Base-by-base conservation (phyloP, 2,797 vertebrate genomes). In the Oophaga sylvatica region DNA sequence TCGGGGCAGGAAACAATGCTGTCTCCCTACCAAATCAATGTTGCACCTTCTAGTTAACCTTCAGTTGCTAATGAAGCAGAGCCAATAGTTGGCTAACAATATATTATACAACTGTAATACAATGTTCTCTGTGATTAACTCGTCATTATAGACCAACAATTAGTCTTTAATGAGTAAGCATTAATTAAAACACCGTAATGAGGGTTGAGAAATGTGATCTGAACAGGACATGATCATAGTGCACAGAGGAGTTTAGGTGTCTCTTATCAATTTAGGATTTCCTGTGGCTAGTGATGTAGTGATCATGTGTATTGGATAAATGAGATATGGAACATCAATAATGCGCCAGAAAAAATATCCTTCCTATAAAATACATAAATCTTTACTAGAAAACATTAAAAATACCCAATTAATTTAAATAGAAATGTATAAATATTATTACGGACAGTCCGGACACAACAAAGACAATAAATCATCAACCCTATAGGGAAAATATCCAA, bases 1-100 rank as follows among this genome's bases (percentile, higher is more conserved):
- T 56, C 90, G 75, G 94, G 93, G 90, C 86, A 86, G 65, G 41
- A 87, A 60, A 68, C 65, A 85, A 53, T n/a, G 84, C 71, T 56
- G 68, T 62, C 88, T 89, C 88, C 11, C 71, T 85, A 80, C 80
- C 80, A 79, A 83, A 86, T 89, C 88, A 86, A 89, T 89, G 84
- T 26, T 68, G 80, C 65, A 89, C 88, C 75, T 79, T 86, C 80
- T 81, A 89, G 82, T 80, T 89, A 89, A 86, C 88, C 84, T 89
- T 89, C 84, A 89, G 88, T 65, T 63, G 73, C 60, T 83, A 89
- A 89, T 80, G 80, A 82, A 73, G 60, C 68, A 53, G 2, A 79
- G 19, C 12, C 75, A 78, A 87, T 63, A 70, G 83, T 29, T 77
- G 29, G 70, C 19, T 71, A 62, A 83, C 67, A 71, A 41, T 79